Base-by-base conservation (phyloP, 2,888 invertebrate species). In the Cephonodes hylas region DNA sequence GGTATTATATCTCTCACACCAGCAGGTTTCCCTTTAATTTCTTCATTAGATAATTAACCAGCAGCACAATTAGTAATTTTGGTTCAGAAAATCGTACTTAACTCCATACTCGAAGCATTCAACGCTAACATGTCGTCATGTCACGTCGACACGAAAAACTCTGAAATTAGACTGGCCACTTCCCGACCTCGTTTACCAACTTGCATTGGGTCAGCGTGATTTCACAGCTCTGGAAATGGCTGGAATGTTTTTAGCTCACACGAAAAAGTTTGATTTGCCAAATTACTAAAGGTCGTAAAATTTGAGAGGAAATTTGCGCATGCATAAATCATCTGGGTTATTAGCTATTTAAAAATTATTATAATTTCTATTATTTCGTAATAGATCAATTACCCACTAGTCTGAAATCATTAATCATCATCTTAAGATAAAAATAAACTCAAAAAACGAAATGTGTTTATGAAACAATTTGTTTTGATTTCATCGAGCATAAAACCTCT, bases 151-250 rank as follows among this genome's bases (percentile, higher is more conserved):
- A 38, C 44, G 44, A 27, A 27, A 27, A 53, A 53, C 27, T 53
- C 27, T 53, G 48, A 53, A 53, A 53, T 53, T 53, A 27, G 27
- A 18, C 27, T 53, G 48, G 25, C 48, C 48, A 53, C 27, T 23
- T 23, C 8, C 3, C 27, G 27, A 53, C 48, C 27, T 27, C 48
- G 48, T 53, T 27, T 27, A 20, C 23, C n/a, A 38, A n/a, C 15
- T 18, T 10, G 27, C 27, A 53, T 8, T 27, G 27, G 48, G 48
- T 27, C 27, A 53, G 48, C 27, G 27, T 27, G 18, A 53, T 53
- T 53, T 53, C 7, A 15, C 8, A 8, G 6, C 27, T 15, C 10
- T 10, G 46, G 3, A 27, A 25, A 53, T 7, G 27, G 3, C 10
- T 18, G 13, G 23, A 46, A 53, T 53, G 7, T 15, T n/a, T 15